These are phyloP conservation scores for Scaptomyza reducta DNA, from an alignment of 2,888 invertebrate species.

Conservation along the genomic window DNA sequence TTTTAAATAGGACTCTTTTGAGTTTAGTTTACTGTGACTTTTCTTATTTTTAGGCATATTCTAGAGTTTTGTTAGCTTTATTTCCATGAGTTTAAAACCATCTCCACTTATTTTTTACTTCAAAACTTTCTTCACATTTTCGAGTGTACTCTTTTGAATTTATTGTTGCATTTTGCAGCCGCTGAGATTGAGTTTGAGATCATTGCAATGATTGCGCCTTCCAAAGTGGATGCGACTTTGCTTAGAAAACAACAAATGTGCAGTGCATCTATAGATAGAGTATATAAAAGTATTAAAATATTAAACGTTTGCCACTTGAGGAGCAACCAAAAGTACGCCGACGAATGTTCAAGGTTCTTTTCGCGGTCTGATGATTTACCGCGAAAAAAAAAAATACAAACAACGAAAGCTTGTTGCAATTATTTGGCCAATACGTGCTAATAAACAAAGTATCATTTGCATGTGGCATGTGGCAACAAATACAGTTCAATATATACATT, in stretches of 20 bases:
- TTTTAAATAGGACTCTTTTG: too few species aligned
- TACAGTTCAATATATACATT: conserved; percentile 34
- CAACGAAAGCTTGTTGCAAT: conserved; percentile 49
- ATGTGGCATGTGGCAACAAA: conserved; percentile 70
- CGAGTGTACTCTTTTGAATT: conserved; percentile 29
- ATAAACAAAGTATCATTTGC: conserved; percentile 72
- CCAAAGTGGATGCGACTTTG: conserved; percentile 43
- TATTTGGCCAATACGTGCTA: conserved; percentile 67
- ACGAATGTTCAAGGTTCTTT: conserved; percentile 54
- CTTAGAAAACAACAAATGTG: conserved; percentile 44
- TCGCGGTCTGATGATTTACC: conserved; percentile 53
- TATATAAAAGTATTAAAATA: background rate
- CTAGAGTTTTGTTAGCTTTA: too few species aligned
- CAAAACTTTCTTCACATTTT: background rate
- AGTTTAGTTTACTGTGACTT: too few species aligned
- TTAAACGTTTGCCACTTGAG: conserved; percentile 53
- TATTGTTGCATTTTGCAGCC: conserved; percentile 63
- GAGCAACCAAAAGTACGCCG: conserved; percentile 34
- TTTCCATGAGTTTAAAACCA: too few species aligned
- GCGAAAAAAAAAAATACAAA: conserved; percentile 28
- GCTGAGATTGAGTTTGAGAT: conserved; percentile 49
- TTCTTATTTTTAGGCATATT: too few species aligned
- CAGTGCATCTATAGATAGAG: conserved; percentile 7
- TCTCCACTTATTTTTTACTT: too few species aligned
- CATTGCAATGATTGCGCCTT: conserved; percentile 48